These are phyloP conservation scores for Sarcophaga caerulescens DNA, from an alignment of 2,888 invertebrate species.

Conservation along the genomic window DNA sequence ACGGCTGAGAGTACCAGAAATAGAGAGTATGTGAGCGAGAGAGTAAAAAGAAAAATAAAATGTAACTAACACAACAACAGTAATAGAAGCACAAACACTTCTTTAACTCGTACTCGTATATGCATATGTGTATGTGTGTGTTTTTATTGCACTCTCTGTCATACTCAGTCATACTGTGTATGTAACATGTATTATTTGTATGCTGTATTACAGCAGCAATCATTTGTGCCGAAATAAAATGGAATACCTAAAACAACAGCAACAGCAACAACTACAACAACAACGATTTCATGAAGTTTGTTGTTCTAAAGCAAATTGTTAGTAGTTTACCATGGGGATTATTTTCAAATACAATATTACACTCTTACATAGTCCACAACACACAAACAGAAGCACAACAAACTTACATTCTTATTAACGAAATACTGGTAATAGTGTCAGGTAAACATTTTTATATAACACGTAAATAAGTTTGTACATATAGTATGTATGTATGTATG, in stretches of 20 bases:
- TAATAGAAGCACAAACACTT: constrained; percentile 51
- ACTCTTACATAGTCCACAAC: constrained; percentile 4
- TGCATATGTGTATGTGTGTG: not conserved
- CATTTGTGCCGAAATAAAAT: constrained; percentile 54
- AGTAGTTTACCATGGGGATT: constrained; percentile 60
- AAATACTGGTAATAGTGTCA: constrained; percentile 50
- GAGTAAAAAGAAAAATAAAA: constrained; percentile 30
- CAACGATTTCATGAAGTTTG: not conserved
- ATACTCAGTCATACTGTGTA: constrained; percentile 1
- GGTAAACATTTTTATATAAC: constrained; percentile 20
- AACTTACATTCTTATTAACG: constrained; percentile 7
- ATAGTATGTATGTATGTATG: not conserved
- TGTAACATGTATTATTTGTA: constrained; percentile 21
- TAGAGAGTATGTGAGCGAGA: not conserved
- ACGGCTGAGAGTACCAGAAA: too few species aligned
- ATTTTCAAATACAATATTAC: constrained; percentile 41
- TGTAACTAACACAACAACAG: constrained; percentile 34
- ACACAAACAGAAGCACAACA: not conserved
- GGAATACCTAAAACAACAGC: constrained; percentile 8
- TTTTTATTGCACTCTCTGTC: constrained; percentile 1
- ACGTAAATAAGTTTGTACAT: not conserved
- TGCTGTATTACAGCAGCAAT: constrained; percentile 38
- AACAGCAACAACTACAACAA: too few species aligned
- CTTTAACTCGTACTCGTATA: constrained; percentile 11
- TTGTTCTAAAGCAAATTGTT: constrained; percentile 54